Evolutionary conservation across 2,113 vertebrate genomes (phyloP).

Genomic region (Pelodiscus sinensis): DNA sequence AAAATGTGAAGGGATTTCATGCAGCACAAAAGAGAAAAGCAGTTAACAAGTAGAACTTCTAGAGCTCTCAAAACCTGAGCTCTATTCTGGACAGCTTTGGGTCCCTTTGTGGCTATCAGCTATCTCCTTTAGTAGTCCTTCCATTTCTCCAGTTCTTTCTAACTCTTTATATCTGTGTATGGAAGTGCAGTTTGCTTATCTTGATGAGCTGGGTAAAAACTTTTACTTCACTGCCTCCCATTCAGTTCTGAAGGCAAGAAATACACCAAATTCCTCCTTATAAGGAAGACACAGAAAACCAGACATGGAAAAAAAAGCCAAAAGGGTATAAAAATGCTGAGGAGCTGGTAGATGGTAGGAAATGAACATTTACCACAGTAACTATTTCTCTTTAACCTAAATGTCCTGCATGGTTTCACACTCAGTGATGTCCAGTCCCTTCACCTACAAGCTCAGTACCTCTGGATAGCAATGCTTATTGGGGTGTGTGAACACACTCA

Average conservation of each 20-base stretch:
- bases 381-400: neutral
- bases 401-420: neutral
- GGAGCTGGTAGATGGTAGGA: neutral
- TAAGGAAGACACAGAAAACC: neutral
- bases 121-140: neutral
- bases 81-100: neutral
- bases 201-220: neutral
- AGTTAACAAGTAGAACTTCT: neutral
- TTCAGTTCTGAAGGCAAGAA: neutral
- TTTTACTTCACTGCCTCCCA: neutral
- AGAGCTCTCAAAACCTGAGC: accelerated
- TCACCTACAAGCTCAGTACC: neutral
- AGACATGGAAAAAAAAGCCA: neutral
- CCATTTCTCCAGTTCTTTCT: neutral
- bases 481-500: too few species aligned
- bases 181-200: neutral
- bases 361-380: neutral
- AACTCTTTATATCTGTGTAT: neutral
- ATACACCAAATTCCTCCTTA: neutral
- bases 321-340: neutral
- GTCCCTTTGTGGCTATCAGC: too few species aligned
- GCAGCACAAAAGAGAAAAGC: neutral
- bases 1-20: neutral
- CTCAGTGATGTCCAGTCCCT: neutral
- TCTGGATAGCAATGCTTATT: neutral